Evolutionary conservation across 2,113 vertebrate species (phyloP).

Genomic region (Paramisgurnus dabryanus): DNA sequence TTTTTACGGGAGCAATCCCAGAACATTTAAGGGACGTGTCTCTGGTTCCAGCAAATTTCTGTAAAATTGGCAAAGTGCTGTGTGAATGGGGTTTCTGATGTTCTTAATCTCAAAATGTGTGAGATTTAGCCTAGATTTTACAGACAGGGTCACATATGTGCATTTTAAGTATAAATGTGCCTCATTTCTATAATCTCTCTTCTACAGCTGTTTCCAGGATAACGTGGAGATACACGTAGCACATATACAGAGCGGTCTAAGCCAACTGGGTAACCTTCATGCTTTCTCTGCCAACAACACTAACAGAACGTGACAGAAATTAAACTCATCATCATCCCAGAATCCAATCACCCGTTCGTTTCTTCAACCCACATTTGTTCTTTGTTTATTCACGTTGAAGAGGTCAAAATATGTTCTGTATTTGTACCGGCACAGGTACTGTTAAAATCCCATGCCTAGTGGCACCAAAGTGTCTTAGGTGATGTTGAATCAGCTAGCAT

Average conservation of each 20-base stretch:
- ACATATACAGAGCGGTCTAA: conserved; percentile 98
- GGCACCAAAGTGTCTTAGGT: conserved; percentile 1
- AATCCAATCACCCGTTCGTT: conserved; percentile 2
- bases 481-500: conserved; percentile 1
- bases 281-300: conserved; percentile 97
- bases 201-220: conserved; percentile 93
- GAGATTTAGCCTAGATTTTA: no score
- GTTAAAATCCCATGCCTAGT: neutral
- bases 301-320: conserved; percentile 85
- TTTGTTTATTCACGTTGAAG: conserved; percentile 19
- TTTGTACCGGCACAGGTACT: neutral
- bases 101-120: no score
- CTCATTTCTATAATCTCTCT: neutral
- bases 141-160: no score
- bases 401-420: conserved; percentile 13
- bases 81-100: no score
- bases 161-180: no score
- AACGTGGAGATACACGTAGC: conserved; percentile 98
- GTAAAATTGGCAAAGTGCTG: no score
- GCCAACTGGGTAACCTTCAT: conserved; percentile 97
- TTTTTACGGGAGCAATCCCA: no score
- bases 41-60: no score
- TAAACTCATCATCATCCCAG: conserved; percentile 22
- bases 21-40: no score
- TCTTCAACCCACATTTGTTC: conserved; percentile 45